Evolutionary conservation across 64 coral and sea anemone genomes (phyloP).

Genomic region (Montipora foliosa): DNA sequence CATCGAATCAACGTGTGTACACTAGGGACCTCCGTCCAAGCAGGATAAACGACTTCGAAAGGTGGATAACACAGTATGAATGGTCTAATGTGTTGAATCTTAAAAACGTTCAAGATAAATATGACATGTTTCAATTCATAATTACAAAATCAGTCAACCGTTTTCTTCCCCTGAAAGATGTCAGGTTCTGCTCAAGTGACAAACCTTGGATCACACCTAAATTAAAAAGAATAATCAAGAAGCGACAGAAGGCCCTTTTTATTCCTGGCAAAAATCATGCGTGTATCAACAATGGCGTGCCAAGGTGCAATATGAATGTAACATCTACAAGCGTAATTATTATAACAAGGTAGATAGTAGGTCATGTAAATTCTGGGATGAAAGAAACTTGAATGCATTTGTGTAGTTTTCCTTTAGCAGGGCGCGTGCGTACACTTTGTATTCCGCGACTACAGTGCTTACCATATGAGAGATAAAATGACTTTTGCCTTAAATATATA

Average conservation of each 20-base stretch:
- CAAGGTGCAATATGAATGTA: too few species aligned
- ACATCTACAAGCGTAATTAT: not conserved
- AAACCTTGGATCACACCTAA: conserved; percentile 48
- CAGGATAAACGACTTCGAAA: too few species aligned
- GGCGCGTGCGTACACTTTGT: too few species aligned
- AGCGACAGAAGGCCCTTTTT: conserved; percentile 22
- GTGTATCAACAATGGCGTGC: not conserved
- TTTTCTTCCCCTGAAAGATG: not conserved
- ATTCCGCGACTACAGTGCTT: too few species aligned
- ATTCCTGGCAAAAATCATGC: conserved; percentile 1
- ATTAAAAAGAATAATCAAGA: conserved; percentile 24
- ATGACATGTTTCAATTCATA: conserved; percentile 14
- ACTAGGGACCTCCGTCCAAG: too few species aligned
- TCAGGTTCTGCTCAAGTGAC: conserved; percentile 15
- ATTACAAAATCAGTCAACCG: conserved; percentile 39
- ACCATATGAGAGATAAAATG: too few species aligned
- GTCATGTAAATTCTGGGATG: too few species aligned
- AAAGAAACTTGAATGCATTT: too few species aligned
- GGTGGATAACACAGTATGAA: conserved; percentile 34
- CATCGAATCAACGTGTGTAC: too few species aligned
- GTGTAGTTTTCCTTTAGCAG: too few species aligned
- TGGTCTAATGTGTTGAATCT: conserved; percentile 40
- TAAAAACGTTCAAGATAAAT: conserved; percentile 33
- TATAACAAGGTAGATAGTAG: too few species aligned
- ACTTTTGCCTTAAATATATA: too few species aligned